Evolutionary conservation across 2,888 invertebrate genomes (phyloP).

Genomic region (Drosophila imparisetae): DNA sequence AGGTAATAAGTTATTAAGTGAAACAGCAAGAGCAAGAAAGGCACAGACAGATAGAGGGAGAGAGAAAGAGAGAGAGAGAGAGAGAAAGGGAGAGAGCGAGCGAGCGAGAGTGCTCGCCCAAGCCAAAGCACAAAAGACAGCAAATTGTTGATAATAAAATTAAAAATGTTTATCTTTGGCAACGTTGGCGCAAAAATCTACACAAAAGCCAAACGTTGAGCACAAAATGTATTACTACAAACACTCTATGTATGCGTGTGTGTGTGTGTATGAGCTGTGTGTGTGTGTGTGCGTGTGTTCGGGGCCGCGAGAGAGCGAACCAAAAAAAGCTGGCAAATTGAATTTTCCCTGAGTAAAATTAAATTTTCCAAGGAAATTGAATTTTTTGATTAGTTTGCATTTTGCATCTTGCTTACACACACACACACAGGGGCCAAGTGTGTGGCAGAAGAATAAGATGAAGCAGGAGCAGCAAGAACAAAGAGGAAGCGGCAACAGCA

Average conservation of each 20-base stretch:
- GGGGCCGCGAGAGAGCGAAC: conserved; percentile 45
- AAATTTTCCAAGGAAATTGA: conserved; percentile 81
- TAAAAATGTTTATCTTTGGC: conserved; percentile 73
- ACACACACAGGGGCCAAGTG: conserved; percentile 32
- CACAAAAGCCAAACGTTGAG: conserved; percentile 50
- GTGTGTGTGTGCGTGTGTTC: conserved; percentile 25
- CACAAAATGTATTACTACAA: conserved; percentile 58
- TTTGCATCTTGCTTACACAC: conserved; percentile 77
- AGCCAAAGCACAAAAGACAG: conserved; percentile 40
- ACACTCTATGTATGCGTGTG: conserved; percentile 21
- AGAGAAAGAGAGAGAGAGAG: neutral
- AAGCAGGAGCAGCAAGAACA: conserved; percentile 36
- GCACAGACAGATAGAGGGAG: neutral
- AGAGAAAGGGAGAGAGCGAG: neutral
- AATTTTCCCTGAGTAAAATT: conserved; percentile 80
- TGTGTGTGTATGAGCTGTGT: neutral
- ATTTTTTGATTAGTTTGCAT: conserved; percentile 84
- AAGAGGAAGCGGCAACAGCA: conserved; percentile 34
- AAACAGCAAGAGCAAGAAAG: conserved; percentile 32
- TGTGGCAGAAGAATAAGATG: conserved; percentile 14
- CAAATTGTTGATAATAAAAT: conserved; percentile 75
- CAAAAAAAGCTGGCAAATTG: conserved; percentile 73
- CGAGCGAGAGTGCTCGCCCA: neutral
- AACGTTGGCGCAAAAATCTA: conserved; percentile 43
- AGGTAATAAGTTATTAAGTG: conserved; percentile 71